Evolutionary conservation across 2,797 vertebrate genomes (phyloP).

Genomic region (Xenops minutus): DNA sequence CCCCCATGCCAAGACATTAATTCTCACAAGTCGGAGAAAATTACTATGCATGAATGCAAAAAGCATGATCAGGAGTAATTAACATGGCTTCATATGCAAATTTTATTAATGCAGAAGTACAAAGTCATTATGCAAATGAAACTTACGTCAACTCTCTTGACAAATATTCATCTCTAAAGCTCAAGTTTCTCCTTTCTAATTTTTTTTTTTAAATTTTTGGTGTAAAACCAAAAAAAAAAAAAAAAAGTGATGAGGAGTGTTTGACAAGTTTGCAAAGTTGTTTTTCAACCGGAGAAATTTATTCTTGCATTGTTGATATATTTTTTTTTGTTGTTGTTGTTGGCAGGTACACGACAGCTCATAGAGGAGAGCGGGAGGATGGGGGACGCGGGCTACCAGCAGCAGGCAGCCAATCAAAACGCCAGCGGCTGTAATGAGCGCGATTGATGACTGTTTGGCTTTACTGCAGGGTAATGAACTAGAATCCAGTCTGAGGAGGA

Average conservation of each 20-base stretch:
- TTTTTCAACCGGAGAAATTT: slow-evolving; percentile 83
- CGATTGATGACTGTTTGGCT: slow-evolving; percentile 97
- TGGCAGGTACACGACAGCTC: slow-evolving; percentile 80
- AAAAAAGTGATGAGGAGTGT: slow-evolving; percentile 72
- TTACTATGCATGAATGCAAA: slow-evolving; percentile 99
- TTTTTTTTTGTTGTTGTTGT: slow-evolving; percentile 63
- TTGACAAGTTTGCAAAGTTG: slow-evolving; percentile 87
- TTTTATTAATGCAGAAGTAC: slow-evolving; percentile 99
- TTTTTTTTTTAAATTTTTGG: slow-evolving; percentile 72
- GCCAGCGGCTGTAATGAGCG: slow-evolving; percentile 85
- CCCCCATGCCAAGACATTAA: slow-evolving; percentile 95
- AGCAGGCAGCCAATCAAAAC: slow-evolving; percentile 87
- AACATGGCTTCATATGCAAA: slow-evolving; percentile 99
- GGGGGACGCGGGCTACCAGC: slow-evolving; percentile 75
- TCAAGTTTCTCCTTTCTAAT: slow-evolving; percentile 86
- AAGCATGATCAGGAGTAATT: slow-evolving; percentile 99
- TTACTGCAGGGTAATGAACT: slow-evolving; percentile 98
- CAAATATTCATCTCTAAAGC: slow-evolving; percentile 97
- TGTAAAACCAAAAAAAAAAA: slow-evolving; percentile 31
- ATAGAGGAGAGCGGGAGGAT: slow-evolving; percentile 72
- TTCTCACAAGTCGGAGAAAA: slow-evolving; percentile 99
- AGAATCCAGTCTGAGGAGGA: slow-evolving; percentile 90
- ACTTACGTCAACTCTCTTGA: slow-evolving; percentile 98
- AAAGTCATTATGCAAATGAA: slow-evolving; percentile 99
- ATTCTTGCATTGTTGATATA: slow-evolving; percentile 75